Evolutionary conservation across 2,113 vertebrate genomes (phyloP).

Genomic region (Ranitomeya variabilis): DNA sequence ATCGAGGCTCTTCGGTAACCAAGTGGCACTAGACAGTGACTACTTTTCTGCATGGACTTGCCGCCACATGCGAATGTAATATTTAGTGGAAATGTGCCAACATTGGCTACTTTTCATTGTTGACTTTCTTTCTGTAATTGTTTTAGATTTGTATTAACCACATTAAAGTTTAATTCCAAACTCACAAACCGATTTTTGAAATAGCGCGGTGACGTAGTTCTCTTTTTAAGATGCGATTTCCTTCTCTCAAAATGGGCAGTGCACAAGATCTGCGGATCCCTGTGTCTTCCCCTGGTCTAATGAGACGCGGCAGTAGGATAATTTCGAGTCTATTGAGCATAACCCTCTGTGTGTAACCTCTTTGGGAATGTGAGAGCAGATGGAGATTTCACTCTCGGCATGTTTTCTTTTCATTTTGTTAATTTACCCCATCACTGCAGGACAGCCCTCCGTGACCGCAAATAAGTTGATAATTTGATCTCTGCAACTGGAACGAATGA

Average conservation of each 20-base stretch:
- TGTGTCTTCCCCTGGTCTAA: constrained; percentile 12
- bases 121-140: not conserved
- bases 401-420: constrained; percentile 30
- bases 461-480: constrained; percentile 40
- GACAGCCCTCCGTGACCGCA: constrained; percentile 19
- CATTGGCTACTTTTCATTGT: no score
- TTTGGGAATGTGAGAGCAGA: constrained; percentile 28
- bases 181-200: not conserved
- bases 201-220: not conserved
- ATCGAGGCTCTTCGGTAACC: no score
- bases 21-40: no score
- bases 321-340: not conserved
- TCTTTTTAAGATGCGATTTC: not conserved
- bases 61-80: no score
- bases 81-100: no score
- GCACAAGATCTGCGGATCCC: not conserved
- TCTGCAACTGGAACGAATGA: constrained; percentile 32
- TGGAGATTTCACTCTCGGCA: not conserved
- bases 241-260: not conserved
- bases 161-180: not conserved
- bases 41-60: no score
- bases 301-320: not conserved
- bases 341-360: constrained; percentile 22
- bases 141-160: not conserved
- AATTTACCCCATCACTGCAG: constrained; percentile 24